Evolutionary conservation across 2,797 vertebrate genomes (phyloP).

Genomic region (Falco biarmicus): DNA sequence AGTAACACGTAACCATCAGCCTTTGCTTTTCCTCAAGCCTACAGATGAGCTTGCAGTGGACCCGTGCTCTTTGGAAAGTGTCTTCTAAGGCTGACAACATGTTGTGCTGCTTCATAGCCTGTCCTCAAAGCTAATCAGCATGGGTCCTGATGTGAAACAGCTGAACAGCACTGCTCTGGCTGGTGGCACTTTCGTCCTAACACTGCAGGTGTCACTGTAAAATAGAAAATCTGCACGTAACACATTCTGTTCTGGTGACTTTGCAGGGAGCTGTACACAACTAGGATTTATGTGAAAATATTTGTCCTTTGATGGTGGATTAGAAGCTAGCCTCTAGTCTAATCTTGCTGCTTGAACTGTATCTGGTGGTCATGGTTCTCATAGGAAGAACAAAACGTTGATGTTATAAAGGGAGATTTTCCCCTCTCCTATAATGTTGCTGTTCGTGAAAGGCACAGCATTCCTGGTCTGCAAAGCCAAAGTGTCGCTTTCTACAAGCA

Average conservation of each 20-base stretch:
- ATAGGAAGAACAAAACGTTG: neutral
- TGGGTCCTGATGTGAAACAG: neutral
- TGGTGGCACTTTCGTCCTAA: neutral
- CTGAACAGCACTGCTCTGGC: neutral
- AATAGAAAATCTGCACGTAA: conserved; percentile 35
- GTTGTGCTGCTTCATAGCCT: neutral
- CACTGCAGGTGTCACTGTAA: conserved; percentile 65
- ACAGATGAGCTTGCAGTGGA: neutral
- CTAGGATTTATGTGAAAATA: neutral
- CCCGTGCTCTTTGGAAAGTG: neutral
- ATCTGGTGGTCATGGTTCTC: neutral
- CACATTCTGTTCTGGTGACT: neutral
- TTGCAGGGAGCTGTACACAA: neutral
- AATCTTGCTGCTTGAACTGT: neutral
- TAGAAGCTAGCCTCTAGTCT: neutral
- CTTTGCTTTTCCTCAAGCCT: neutral
- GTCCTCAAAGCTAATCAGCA: neutral
- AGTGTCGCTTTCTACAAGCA: fast-evolving
- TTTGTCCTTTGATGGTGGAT: neutral
- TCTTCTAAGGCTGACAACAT: neutral
- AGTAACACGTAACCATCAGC: neutral
- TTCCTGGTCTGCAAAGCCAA: neutral
- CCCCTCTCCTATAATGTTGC: neutral
- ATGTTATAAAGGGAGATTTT: neutral
- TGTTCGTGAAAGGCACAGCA: neutral